Evolutionary conservation across 37 sponge, comb jelly and placozoan genomes (phyloP), one percentile per base, ranked within the genome.

Genomic region (Lycopodina hypogea): DNA sequence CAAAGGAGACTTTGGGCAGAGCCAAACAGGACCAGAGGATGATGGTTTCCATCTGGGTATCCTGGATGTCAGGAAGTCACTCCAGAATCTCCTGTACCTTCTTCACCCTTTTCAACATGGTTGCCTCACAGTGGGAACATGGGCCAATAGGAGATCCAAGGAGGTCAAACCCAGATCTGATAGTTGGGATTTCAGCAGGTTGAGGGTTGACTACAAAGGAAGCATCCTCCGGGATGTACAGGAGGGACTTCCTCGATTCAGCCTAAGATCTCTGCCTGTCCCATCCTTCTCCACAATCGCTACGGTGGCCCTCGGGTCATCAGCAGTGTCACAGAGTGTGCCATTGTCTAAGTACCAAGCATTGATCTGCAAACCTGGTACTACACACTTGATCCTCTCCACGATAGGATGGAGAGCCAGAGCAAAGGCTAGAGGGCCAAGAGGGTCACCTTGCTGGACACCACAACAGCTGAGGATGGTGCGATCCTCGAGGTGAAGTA

Each of bases 191-290:
- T n/a, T 60, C 62, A 28, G 62, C 6, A 7, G 15, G 15, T 11
- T 29, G 37, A 28, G 68, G 26, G 68, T 33, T 38, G 36, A 67
- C 38, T 67, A 12, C n/a, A 60, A 52, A 55, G 19, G 58, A 28
- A 38, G 78, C 30, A 24, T 60, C 51, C 8, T 61, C 62, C 6
- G 64, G 64, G 30, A 60, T 63, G 32, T 30, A 77, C 37, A 71
- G 72, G 72, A 71, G 78, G 28, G 78, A 77, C 66, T 77, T 77
- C 63, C 34, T 63, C 66, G 42, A 42, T 77, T 77, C 21, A 77
- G 42, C 41, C 32, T 14, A 29, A 77, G 78, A 7, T 67, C 67
- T 24, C 21, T 30, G 26, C 26, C 15, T 1, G 78, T 66, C 23
- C 78, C 67, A 18, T 61, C 78, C 21, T 34, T 3, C 29, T 60